A percentile compares a stretch with the other conserved stretches of the same genome.
Evolutionary conservation across 92 coral and sea anemone species (phyloP).

Genomic region (Phymanthus crucifer): DNA sequence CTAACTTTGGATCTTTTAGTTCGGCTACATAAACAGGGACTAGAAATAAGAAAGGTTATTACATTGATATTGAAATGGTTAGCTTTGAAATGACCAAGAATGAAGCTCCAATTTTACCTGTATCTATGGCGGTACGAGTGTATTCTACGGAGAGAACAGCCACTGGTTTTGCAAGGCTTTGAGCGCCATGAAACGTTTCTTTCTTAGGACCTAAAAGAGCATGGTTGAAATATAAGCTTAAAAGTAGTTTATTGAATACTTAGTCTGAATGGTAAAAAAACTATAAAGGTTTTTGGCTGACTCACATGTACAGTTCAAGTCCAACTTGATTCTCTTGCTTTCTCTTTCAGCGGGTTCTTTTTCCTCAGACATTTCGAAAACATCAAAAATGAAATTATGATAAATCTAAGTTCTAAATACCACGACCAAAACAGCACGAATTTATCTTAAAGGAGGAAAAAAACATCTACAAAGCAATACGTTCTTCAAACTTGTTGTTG

Average conservation of each 20-base stretch:
- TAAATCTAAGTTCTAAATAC: not conserved
- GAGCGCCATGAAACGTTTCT: not conserved
- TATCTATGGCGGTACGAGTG: slow-evolving; percentile 60
- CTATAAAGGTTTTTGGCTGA: not conserved
- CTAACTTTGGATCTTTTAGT: slow-evolving; percentile 64
- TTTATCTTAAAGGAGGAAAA: not conserved
- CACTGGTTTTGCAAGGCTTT: slow-evolving; percentile 30
- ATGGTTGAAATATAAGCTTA: not conserved
- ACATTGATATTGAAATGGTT: not conserved
- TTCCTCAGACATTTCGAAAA: not conserved
- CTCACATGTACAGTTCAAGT: not conserved
- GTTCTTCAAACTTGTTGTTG: too few species aligned
- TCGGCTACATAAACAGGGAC: slow-evolving; percentile 75
- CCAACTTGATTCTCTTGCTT: not conserved
- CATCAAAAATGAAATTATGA: not conserved
- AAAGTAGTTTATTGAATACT: not conserved
- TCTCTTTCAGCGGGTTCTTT: not conserved
- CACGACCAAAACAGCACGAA: not conserved
- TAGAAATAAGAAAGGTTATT: slow-evolving; percentile 5
- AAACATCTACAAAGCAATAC: too few species aligned
- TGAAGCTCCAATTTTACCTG: slow-evolving; percentile 50
- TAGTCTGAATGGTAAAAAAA: not conserved
- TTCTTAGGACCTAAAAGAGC: not conserved
- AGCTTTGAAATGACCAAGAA: not conserved
- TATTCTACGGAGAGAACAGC: slow-evolving; percentile 82